A percentile compares a stretch with the other conserved stretches of the same genome.
Conservation (phyloP, 1,140 invertebrate genomes). For the Fopius arisanus region DNA sequence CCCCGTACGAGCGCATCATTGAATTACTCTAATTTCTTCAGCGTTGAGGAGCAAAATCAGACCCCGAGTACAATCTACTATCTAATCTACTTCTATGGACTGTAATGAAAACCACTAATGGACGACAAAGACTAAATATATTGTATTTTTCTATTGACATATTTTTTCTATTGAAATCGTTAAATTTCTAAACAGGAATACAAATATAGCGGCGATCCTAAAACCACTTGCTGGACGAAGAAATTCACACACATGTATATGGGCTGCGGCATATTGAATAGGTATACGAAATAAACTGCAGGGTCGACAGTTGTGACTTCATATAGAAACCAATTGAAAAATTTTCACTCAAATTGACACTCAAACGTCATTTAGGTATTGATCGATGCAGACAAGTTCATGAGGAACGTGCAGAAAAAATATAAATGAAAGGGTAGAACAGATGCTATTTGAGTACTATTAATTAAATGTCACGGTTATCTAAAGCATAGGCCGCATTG, state of each 20-base stretch:
- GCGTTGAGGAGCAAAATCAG: too few species aligned
- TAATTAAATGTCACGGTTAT: neutral
- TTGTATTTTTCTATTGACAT: too few species aligned
- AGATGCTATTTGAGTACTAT: neutral
- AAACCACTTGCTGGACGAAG: slow-evolving; percentile 3
- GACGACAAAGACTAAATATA: too few species aligned
- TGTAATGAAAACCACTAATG: too few species aligned
- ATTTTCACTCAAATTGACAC: neutral
- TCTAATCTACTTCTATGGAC: too few species aligned
- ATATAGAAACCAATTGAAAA: neutral
- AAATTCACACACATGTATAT: neutral
- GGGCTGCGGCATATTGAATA: neutral
- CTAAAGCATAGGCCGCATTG: too few species aligned
- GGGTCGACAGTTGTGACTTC: neutral
- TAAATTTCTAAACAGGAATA: neutral
- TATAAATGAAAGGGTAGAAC: neutral
- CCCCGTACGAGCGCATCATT: too few species aligned
- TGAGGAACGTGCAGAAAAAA: neutral
- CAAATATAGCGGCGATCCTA: neutral
- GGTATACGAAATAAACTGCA: neutral
- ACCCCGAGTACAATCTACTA: too few species aligned
- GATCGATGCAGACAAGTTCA: neutral
- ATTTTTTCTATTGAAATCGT: neutral
- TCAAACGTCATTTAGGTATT: neutral
- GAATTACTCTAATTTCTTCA: too few species aligned